Percentiles rank a stretch among this genome's conserved stretches.
These are phyloP conservation scores for Cyclopterus lumpus DNA, from an alignment of 2,797 vertebrate species.

Conservation along the genomic window DNA sequence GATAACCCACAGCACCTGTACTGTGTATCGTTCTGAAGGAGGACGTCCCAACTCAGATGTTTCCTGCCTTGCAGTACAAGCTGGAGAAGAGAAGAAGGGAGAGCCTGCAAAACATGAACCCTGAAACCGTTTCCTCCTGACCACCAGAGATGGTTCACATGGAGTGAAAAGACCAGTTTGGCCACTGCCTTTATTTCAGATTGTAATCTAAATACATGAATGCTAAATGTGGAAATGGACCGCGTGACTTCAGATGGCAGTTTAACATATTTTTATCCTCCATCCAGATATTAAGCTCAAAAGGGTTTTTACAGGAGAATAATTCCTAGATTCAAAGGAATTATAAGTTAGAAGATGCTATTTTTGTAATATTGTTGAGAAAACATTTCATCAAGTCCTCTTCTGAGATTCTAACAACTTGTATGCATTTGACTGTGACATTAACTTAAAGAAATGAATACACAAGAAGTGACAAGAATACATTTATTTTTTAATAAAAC, in stretches of 20 bases:
- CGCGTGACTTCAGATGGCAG: background rate
- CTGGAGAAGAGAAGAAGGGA: too few relatives aligned
- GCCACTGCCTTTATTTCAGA: background rate
- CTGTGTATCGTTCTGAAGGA: too few relatives aligned
- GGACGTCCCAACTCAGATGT: too few relatives aligned
- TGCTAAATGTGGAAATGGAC: background rate
- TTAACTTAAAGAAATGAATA: background rate
- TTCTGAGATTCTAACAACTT: background rate
- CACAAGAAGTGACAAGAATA: constrained; percentile 4
- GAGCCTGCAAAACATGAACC: too few relatives aligned
- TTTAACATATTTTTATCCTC: background rate
- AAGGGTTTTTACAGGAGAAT: background rate
- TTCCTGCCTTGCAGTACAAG: too few relatives aligned
- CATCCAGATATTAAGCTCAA: background rate
- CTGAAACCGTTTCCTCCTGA: too few relatives aligned
- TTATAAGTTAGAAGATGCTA: background rate
- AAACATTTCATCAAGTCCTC: background rate
- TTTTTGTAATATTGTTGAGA: background rate
- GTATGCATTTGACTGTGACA: background rate
- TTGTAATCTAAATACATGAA: background rate
- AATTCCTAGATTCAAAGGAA: background rate
- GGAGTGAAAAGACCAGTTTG: background rate
- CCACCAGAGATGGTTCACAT: too few relatives aligned
- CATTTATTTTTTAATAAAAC: constrained; percentile 71
- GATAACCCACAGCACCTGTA: too few relatives aligned